phyloP scores from a whole-genome alignment of 2,113 vertebrate species.

The Arenaria interpres region DNA sequence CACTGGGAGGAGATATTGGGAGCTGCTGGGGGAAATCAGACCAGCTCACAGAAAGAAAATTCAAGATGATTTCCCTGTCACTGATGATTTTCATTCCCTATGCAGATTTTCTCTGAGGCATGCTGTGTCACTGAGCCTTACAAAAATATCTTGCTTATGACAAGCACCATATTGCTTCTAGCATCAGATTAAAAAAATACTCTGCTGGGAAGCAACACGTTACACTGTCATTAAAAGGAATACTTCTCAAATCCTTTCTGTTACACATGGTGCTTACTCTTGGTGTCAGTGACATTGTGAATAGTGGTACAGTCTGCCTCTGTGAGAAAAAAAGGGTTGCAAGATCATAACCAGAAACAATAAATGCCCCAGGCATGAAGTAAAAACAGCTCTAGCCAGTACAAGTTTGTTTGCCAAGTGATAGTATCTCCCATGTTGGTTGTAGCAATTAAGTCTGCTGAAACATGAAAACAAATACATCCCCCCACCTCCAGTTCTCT shows the following conservation, averaged over 20 bases:
- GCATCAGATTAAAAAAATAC: constrained; percentile 9
- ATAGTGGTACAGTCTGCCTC: constrained; percentile 1
- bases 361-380: constrained; percentile 45
- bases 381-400: constrained; percentile 41
- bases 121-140: not conserved
- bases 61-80: not conserved
- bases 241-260: not conserved
- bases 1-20: not conserved
- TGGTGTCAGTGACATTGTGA: not conserved
- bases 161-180: constrained; percentile 45
- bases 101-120: constrained; percentile 12
- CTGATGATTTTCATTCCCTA: not conserved
- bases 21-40: not conserved
- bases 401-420: constrained; percentile 52
- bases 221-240: not conserved
- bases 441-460: constrained; percentile 58
- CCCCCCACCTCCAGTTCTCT: not conserved
- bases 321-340: constrained; percentile 42
- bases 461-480: constrained; percentile 49
- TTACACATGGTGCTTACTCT: not conserved
- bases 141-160: constrained; percentile 35
- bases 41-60: not conserved
- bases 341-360: constrained; percentile 32
- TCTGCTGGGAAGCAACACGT: constrained; percentile 5
- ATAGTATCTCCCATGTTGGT: constrained; percentile 42